These are phyloP conservation scores for Herminia tarsipennalis DNA, from an alignment of 2,888 invertebrate genomes.

Conservation along the genomic window DNA sequence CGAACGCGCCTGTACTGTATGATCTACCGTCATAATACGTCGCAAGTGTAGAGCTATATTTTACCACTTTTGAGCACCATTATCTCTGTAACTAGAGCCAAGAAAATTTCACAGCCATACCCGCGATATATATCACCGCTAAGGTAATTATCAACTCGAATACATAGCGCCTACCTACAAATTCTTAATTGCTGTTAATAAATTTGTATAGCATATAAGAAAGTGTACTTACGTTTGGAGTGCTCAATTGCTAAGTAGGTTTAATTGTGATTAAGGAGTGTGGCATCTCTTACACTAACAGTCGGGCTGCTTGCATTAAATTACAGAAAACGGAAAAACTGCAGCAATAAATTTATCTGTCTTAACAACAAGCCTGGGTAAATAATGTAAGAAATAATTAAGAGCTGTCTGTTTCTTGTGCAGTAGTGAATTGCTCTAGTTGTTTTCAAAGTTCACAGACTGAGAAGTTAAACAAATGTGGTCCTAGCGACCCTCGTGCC, in stretches of 20 bases:
- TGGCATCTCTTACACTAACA: background rate
- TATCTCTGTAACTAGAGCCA: slow-evolving; percentile 44
- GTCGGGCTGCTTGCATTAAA: slow-evolving; percentile 17
- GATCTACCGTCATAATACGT: slow-evolving; percentile 43
- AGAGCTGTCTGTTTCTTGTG: slow-evolving; percentile 22
- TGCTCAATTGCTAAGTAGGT: slow-evolving; percentile 21
- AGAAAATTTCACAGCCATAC: slow-evolving; percentile 42
- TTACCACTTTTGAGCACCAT: slow-evolving; percentile 43
- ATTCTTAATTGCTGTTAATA: slow-evolving; percentile 49
- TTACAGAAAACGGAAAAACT: slow-evolving; percentile 36
- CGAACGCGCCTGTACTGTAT: slow-evolving; percentile 19
- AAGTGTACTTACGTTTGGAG: slow-evolving; percentile 29
- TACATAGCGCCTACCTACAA: slow-evolving; percentile 35
- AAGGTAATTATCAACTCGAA: slow-evolving; percentile 48
- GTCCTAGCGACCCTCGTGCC: slow-evolving; percentile 28
- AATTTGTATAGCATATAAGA: slow-evolving; percentile 43
- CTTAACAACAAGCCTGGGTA: slow-evolving; percentile 13
- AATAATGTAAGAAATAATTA: slow-evolving; percentile 40
- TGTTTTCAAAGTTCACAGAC: slow-evolving; percentile 29
- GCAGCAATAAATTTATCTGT: slow-evolving; percentile 39
- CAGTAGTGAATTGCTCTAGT: slow-evolving; percentile 14
- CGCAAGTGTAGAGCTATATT: slow-evolving; percentile 41
- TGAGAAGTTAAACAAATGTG: slow-evolving; percentile 39
- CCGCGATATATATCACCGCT: slow-evolving; percentile 38
- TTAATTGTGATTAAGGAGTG: slow-evolving; percentile 28